Evolutionary conservation across 2,888 invertebrate genomes (phyloP).

Genomic region (Pristionchus mayeri): DNA sequence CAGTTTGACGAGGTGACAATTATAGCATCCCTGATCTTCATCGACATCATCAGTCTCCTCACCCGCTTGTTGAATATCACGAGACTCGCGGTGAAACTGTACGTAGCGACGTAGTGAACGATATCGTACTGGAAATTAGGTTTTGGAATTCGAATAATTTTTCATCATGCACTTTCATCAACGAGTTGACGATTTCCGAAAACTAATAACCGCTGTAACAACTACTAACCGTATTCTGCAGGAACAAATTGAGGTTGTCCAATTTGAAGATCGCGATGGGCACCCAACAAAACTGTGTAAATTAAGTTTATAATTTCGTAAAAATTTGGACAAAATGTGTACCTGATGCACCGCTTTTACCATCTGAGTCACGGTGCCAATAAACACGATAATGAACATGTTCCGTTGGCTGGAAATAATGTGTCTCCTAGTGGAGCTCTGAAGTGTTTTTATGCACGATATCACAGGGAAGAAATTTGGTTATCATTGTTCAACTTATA

Average conservation of each 20-base stretch:
- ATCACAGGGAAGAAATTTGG: no score
- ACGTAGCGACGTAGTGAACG: background rate
- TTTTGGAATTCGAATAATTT: no score
- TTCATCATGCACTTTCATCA: no score
- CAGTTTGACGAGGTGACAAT: no score
- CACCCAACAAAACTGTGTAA: constrained; percentile 16
- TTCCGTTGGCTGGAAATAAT: background rate
- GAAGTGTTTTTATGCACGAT: no score
- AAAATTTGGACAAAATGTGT: no score
- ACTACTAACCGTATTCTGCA: constrained; percentile 2
- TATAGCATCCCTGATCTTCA: background rate
- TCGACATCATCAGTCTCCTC: background rate
- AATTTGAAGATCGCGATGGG: background rate
- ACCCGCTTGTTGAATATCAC: background rate
- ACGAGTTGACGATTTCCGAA: no score
- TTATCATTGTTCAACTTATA: no score
- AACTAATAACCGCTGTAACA: no score
- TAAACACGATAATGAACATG: constrained; percentile 5
- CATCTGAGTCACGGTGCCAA: background rate
- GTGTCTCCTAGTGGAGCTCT: background rate
- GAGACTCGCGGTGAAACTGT: background rate
- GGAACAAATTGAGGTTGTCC: background rate
- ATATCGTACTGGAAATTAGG: background rate
- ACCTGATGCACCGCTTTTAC: background rate
- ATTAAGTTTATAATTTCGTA: background rate